Evolutionary conservation across 2,888 invertebrate species (phyloP).

Genomic region (Stenichneumon culpator): DNA sequence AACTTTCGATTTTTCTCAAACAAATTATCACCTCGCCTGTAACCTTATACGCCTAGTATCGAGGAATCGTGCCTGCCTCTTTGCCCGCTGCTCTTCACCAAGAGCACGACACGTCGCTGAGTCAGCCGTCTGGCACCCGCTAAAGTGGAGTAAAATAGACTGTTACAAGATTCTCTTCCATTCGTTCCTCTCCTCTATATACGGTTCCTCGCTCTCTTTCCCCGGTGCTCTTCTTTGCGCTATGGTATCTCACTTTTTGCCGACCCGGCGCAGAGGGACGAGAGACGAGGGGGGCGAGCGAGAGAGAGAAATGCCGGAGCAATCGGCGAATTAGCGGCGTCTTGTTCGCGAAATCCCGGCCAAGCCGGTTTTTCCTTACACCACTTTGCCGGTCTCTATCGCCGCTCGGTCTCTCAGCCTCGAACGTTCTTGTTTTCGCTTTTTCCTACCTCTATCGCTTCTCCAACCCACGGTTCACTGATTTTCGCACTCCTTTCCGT

Average conservation of each 20-base stretch:
- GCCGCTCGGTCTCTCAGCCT: constrained; percentile 37
- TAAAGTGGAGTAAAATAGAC: constrained; percentile 43
- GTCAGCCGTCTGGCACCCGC: constrained; percentile 14
- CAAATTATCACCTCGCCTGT: background rate
- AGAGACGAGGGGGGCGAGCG: background rate
- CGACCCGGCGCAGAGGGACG: background rate
- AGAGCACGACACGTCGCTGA: constrained; percentile 22
- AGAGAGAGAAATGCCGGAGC: constrained; percentile 56
- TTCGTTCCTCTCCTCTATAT: constrained; percentile 18
- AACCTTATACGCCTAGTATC: background rate
- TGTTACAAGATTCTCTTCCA: constrained; percentile 10
- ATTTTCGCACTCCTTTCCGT: constrained; percentile 18
- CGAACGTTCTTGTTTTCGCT: background rate
- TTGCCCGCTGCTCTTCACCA: background rate
- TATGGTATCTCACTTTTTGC: constrained; percentile 29
- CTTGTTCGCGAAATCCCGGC: constrained; percentile 69
- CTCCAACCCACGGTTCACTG: constrained; percentile 8
- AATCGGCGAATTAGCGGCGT: constrained; percentile 78
- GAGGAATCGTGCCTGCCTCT: constrained; percentile 8
- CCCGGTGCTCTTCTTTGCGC: background rate
- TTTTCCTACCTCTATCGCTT: constrained; percentile 4
- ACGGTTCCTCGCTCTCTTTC: background rate
- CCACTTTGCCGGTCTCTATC: constrained; percentile 25
- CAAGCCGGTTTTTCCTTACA: constrained; percentile 46
- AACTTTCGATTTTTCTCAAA: background rate